Conservation (phyloP, 1,140 invertebrate species). For the Diploscapter pachys region DNA sequence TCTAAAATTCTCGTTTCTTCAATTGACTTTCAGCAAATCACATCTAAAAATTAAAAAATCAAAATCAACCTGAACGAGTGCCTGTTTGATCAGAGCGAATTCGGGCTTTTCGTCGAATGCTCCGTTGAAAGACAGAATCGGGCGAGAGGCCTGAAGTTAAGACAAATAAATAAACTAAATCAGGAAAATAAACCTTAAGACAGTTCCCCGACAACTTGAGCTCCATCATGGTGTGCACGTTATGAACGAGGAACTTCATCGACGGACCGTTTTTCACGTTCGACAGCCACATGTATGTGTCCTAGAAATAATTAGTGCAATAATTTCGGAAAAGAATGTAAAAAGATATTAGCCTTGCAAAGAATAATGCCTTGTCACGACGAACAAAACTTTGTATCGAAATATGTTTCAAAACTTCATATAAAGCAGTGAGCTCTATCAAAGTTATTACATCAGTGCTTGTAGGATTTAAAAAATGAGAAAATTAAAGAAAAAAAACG, state of each 20-base stretch:
- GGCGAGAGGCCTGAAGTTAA: constrained; percentile 73
- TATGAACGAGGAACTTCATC: constrained; percentile 90
- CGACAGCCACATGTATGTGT: constrained; percentile 83
- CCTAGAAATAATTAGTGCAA: constrained; percentile 58
- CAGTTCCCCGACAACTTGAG: constrained; percentile 96
- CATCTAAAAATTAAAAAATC: neutral
- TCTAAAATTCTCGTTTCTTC: neutral
- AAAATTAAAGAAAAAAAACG: no score
- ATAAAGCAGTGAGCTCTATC: no score
- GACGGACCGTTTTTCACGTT: constrained; percentile 72
- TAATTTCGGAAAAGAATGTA: no score
- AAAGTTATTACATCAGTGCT: no score
- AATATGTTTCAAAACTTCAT: no score
- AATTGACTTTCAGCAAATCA: constrained; percentile 9
- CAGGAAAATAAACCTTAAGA: constrained; percentile 63
- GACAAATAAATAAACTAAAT: neutral
- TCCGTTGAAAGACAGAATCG: constrained; percentile 86
- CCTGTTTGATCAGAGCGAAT: constrained; percentile 79
- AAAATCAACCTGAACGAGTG: constrained; percentile 70
- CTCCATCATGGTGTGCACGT: constrained; percentile 94
- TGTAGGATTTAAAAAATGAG: no score
- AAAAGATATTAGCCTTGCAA: no score
- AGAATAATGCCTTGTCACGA: no score
- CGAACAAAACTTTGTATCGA: no score
- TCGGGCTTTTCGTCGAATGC: constrained; percentile 79